Conservation (phyloP, 1,140 invertebrate species). For the Euura saliciscinereae region DNA sequence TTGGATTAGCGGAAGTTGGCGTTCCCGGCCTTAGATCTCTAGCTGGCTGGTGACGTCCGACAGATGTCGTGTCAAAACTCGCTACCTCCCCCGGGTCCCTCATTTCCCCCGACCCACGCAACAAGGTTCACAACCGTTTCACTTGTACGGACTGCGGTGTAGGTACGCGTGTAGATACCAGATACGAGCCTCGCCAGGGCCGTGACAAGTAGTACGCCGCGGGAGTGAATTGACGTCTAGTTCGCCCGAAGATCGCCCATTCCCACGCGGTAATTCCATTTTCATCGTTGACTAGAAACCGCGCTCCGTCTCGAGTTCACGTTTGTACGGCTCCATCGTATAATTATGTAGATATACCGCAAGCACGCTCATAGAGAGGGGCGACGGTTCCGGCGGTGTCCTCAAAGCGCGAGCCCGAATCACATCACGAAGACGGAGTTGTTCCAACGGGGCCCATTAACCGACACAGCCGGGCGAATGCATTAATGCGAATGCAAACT, state of each 20-base stretch:
- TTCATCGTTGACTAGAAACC: too few species aligned
- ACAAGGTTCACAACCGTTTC: not conserved
- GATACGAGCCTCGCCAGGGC: too few species aligned
- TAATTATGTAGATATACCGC: too few species aligned
- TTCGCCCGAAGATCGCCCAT: slow-evolving; percentile 1
- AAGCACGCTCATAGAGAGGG: too few species aligned
- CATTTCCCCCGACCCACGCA: not conserved
- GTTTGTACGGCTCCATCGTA: too few species aligned
- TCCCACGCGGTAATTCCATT: not conserved
- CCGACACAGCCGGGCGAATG: not conserved
- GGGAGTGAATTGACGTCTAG: slow-evolving; percentile 6
- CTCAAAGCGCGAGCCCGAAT: too few species aligned
- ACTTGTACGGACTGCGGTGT: not conserved
- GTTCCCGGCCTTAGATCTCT: slow-evolving; percentile 52
- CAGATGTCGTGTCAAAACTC: slow-evolving; percentile 40
- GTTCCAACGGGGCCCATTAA: too few species aligned
- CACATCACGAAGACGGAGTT: too few species aligned
- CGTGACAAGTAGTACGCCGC: not conserved
- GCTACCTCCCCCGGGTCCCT: not conserved
- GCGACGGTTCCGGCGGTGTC: too few species aligned
- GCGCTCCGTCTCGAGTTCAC: too few species aligned
- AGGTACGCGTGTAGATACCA: too few species aligned
- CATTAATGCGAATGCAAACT: not conserved
- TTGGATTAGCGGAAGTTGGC: slow-evolving; percentile 58
- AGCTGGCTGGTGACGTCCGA: slow-evolving; percentile 40